Conservation (phyloP, 2,113 vertebrate species). For the Lophius piscatorius region DNA sequence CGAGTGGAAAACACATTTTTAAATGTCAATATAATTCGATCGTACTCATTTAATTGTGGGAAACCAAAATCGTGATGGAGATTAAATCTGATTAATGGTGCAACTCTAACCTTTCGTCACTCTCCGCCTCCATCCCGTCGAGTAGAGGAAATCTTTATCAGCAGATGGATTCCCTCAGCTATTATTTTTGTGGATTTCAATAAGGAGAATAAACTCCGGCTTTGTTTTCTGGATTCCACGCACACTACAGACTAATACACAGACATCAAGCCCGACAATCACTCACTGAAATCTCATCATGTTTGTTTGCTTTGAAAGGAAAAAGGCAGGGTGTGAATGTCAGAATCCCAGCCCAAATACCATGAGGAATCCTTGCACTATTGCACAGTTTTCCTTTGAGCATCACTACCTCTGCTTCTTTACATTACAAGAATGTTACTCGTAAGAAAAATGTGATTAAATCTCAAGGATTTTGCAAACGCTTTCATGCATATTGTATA, state of each 20-base stretch:
- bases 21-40: no score
- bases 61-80: no score
- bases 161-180: conserved; percentile 45
- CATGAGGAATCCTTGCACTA: conserved; percentile 2
- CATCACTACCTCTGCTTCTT: neutral
- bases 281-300: conserved; percentile 56
- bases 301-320: conserved; percentile 54
- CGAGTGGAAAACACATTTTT: no score
- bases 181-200: conserved; percentile 60
- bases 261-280: conserved; percentile 43
- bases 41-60: no score
- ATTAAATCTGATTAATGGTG: no score
- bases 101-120: neutral
- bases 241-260: conserved; percentile 32
- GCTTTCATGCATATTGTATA: conserved; percentile 33
- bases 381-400: conserved; percentile 28
- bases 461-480: conserved; percentile 35
- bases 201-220: conserved; percentile 58
- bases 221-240: conserved; percentile 53
- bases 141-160: conserved; percentile 24
- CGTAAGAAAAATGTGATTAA: conserved; percentile 37
- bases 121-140: neutral
- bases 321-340: conserved; percentile 32
- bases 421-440: conserved; percentile 28
- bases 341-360: conserved; percentile 25